phyloP scores from a whole-genome alignment of 2,888 invertebrate species.

The Lypha dubia region DNA sequence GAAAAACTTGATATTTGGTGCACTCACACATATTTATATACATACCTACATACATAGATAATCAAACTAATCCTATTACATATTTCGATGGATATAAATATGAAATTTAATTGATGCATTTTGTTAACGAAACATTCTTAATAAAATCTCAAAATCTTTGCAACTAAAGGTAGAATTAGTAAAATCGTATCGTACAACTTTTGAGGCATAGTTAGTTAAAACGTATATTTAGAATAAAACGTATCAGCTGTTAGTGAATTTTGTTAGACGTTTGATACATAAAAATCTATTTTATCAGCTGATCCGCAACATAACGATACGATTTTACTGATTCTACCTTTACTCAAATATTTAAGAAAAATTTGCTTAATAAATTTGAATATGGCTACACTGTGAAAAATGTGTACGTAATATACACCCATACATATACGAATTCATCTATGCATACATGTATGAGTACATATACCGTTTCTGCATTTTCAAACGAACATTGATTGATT shows the following conservation, averaged over 20 bases:
- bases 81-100: background rate
- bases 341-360: background rate
- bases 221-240: too few relatives aligned
- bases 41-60: background rate
- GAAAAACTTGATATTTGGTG: background rate
- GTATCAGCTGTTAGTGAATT: too few relatives aligned
- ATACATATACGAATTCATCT: background rate
- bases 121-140: background rate
- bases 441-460: background rate
- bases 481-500: constrained; percentile 17
- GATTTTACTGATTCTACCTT: too few relatives aligned
- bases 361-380: background rate
- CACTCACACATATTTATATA: too few relatives aligned
- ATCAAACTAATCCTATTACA: background rate
- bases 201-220: too few relatives aligned
- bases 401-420: background rate
- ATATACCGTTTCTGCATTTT: constrained; percentile 11
- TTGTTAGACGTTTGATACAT: too few relatives aligned
- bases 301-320: too few relatives aligned
- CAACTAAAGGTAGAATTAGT: background rate
- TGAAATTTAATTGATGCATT: background rate
- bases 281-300: too few relatives aligned
- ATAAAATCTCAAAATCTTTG: background rate
- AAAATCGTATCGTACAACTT: background rate
- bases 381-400: background rate